Evolutionary conservation across 2,797 vertebrate species (phyloP), one percentile per base, ranked within the genome.

Genomic region (Schizopygopsis malacanthus): DNA sequence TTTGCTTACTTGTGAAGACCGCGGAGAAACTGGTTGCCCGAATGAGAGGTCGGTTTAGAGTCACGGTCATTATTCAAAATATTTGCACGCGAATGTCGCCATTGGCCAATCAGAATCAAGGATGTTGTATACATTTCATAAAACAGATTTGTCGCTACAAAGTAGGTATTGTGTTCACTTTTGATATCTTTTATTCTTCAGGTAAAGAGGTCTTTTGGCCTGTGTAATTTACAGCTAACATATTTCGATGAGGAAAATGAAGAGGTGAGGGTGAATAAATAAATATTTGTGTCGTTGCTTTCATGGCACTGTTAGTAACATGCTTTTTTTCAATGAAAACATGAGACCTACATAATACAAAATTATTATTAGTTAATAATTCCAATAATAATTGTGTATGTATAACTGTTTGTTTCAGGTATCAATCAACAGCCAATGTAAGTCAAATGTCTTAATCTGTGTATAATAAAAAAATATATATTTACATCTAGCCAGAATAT

Each of bases 241-340:
- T 98, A 99, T 88, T 93, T 97, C 28, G 98, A 98, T 85, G 97
- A 99, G 88, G 98, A 99, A 84, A 96, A 96, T 2, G 97, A 99
- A 89, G 97, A 99, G 97, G 98, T 99, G 93, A 95, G 93, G 39
- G 75, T 50, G 63, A 28, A 79, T 85, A 18, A 20, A 11, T 13
- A 9, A 16, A 22, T 37, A 25, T 28, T 12, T 33, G 1, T 54
- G 47, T 37, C 12, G 22, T 84, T 54, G 4, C 8, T 15, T 47
- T 43, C 37, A 43, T 78, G 12, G 4, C 56, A 41, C 22, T 77
- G 39, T 85, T 63, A 16, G 63, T 43, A 50, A 75, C 13, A 25
- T n/a, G 13, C 18, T 56, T n/a, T n/a, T n/a, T n/a, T n/a, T n/a
- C n/a, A n/a, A n/a, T n/a, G n/a, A n/a, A n/a, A n/a, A n/a, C n/a